Evolutionary conservation across 2,113 vertebrate genomes (phyloP).

Genomic region (Psammodynastes pulverulentus): DNA sequence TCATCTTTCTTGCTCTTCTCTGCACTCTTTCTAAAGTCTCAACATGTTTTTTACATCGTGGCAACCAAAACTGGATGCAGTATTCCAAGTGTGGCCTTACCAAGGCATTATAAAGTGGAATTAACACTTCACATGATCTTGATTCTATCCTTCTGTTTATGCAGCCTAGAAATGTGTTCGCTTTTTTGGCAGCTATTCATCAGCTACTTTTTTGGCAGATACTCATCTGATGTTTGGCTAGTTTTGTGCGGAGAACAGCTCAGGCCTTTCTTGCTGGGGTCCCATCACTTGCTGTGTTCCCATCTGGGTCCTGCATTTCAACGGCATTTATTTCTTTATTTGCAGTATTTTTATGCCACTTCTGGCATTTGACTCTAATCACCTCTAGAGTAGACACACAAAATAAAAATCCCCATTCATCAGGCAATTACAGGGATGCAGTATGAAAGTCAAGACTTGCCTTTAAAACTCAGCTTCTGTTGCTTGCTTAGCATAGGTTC

Average conservation of each 20-base stretch:
- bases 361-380: neutral
- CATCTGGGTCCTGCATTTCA: neutral
- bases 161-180: no score
- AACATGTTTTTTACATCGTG: no score
- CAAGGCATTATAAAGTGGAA: no score
- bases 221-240: neutral
- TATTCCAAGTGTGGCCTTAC: no score
- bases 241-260: neutral
- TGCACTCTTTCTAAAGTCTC: no score
- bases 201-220: no score
- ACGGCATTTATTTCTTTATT: neutral
- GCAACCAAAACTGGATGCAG: no score
- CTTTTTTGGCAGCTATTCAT: no score
- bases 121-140: no score
- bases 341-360: neutral
- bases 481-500: neutral
- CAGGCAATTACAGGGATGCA: constrained; percentile 30
- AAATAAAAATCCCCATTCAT: constrained; percentile 48
- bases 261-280: neutral
- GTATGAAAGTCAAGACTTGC: constrained; percentile 42
- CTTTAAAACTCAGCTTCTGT: constrained; percentile 25
- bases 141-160: no score
- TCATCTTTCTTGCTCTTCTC: no score
- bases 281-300: neutral
- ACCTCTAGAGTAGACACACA: neutral